Percentiles rank a stretch among this genome's conserved stretches.
These are phyloP conservation scores for Trichoplax adhaerens DNA, from an alignment of 37 sponge, comb jelly and placozoan genomes.

Conservation along the genomic window DNA sequence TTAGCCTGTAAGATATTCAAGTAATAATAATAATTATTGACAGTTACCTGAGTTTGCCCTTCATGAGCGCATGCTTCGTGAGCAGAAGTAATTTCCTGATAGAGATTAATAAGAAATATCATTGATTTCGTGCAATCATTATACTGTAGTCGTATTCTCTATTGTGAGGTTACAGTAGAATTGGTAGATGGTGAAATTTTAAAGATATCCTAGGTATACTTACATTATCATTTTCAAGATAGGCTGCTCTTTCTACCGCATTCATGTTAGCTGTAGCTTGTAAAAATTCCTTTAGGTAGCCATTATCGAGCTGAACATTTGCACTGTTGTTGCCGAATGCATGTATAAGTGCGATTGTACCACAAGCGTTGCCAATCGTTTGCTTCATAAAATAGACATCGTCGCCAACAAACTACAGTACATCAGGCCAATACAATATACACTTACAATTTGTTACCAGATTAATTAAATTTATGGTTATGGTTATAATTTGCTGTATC, in stretches of 20 bases:
- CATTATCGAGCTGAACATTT: constrained; percentile 42
- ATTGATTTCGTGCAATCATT: not conserved
- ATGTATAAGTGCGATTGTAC: constrained; percentile 85
- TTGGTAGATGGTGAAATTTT: not conserved
- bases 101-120: not conserved
- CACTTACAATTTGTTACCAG: too few species aligned
- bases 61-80: constrained; percentile 77
- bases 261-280: constrained; percentile 50
- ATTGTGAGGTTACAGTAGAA: constrained; percentile 4
- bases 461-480: too few species aligned
- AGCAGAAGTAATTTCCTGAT: constrained; percentile 58
- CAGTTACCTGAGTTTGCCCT: constrained; percentile 32
- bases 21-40: too few species aligned
- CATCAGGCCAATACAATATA: not conserved
- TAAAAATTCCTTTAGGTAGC: constrained; percentile 59
- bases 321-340: constrained; percentile 64
- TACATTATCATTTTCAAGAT: constrained; percentile 59
- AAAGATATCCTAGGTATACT: not conserved
- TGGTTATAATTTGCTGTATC: too few species aligned
- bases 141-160: constrained; percentile 4
- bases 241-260: constrained; percentile 41
- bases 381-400: constrained; percentile 86
- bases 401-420: constrained; percentile 20
- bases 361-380: constrained; percentile 94
- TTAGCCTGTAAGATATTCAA: too few species aligned